Percentiles rank a stretch among this genome's conserved stretches.
Evolutionary conservation across 2,113 vertebrate species (phyloP).

Genomic region (Paracyprichromis sp.): DNA sequence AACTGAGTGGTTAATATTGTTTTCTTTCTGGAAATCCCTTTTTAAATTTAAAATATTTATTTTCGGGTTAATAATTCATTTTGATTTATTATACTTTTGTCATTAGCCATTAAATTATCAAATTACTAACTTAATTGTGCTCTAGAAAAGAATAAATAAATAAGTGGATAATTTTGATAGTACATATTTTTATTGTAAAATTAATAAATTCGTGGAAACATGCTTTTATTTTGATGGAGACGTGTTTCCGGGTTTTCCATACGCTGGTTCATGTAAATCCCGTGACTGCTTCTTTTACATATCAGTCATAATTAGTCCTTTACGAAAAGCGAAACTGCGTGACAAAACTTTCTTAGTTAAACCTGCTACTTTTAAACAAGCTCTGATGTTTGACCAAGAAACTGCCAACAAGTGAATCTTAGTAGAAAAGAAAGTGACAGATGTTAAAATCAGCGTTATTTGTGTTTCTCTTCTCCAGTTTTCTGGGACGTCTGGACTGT

Average conservation of each 20-base stretch:
- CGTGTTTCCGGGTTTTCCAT: fast-evolving
- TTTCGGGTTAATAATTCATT: fast-evolving
- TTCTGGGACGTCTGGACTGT: background rate
- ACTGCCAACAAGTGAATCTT: too few species aligned
- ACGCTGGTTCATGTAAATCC: fast-evolving
- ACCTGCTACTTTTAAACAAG: background rate
- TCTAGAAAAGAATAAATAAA: too few species aligned
- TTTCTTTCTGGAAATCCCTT: too few species aligned
- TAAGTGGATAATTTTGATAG: fast-evolving
- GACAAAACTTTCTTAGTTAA: background rate
- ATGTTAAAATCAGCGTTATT: background rate
- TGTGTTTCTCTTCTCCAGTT: background rate
- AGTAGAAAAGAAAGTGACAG: background rate
- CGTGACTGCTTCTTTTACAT: fast-evolving
- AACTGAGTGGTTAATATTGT: too few species aligned
- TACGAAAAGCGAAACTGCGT: background rate
- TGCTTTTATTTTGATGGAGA: too few species aligned
- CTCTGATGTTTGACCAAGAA: background rate
- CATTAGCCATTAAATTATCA: too few species aligned
- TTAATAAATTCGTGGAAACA: too few species aligned
- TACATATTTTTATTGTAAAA: too few species aligned
- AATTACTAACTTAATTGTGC: fast-evolving
- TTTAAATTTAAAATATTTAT: too few species aligned
- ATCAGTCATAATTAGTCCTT: background rate
- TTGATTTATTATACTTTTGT: too few species aligned